Conservation (phyloP, 2,888 invertebrate genomes). For the Drosophila merina region DNA sequence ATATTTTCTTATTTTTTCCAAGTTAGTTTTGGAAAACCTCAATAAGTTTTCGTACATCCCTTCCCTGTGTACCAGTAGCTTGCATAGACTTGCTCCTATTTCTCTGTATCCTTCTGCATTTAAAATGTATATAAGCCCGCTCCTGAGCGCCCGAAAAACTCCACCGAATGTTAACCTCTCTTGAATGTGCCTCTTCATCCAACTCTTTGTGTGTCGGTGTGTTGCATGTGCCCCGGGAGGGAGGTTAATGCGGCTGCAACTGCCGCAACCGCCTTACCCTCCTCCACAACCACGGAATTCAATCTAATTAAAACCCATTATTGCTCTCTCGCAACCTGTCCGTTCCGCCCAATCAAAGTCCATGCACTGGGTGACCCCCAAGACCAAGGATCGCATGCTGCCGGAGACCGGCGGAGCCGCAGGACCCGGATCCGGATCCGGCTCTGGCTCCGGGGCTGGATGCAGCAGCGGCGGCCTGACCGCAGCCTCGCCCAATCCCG, state of each 20-base stretch:
- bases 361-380: slow-evolving; percentile 96
- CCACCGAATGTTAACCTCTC: slow-evolving; percentile 27
- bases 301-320: slow-evolving; percentile 29
- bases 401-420: slow-evolving; percentile 84
- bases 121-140: slow-evolving; percentile 27
- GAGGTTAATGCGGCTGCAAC: slow-evolving; percentile 48
- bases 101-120: slow-evolving; percentile 45
- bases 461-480: slow-evolving; percentile 85
- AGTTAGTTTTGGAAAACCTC: too few relatives aligned
- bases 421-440: slow-evolving; percentile 52
- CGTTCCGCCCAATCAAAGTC: slow-evolving; percentile 85
- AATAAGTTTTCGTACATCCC: too few relatives aligned
- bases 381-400: slow-evolving; percentile 95
- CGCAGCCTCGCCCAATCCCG: slow-evolving; percentile 85
- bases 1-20: too few relatives aligned
- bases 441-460: slow-evolving; percentile 66
- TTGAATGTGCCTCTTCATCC: slow-evolving; percentile 71
- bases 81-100: neutral
- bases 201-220: slow-evolving; percentile 47
- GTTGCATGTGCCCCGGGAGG: slow-evolving; percentile 39
- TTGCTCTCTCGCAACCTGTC: slow-evolving; percentile 13
- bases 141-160: slow-evolving; percentile 39
- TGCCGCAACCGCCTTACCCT: slow-evolving; percentile 45
- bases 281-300: slow-evolving; percentile 9
- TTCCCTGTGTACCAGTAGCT: neutral